Evolutionary conservation across 2,113 vertebrate genomes (phyloP), one percentile per base, ranked within the genome.

Genomic region (Zeus faber): DNA sequence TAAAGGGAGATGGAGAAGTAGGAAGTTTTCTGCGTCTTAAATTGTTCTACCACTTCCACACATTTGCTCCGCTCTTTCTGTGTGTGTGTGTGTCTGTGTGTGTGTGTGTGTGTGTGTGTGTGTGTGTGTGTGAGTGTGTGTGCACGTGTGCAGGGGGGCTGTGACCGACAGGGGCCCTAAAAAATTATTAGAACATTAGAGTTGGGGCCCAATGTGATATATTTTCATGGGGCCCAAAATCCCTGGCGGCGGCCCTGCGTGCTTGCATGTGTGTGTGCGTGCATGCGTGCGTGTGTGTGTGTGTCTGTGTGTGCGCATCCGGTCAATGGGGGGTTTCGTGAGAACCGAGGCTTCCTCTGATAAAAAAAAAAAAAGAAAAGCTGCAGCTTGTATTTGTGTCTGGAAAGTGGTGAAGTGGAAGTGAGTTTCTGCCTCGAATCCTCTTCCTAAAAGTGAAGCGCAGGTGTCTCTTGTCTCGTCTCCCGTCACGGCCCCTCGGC

Each of bases 11-110:
- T 1, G 18, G 25, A 56, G 41, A 14, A 18, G 6, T 8, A 23
- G 27, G 35, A 11, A 49, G 7, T 10, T 22, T 55, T 1, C 22
- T 37, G 26, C 49, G 18, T 51, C 45, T 17, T 5, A 6, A 29
- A 26, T 9, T 8, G 50, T 56, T 45, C 17, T 47, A 23, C 23
- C 22, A 64, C 55, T 62, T 74, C 52, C 16, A n/a, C 24, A 43
- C 23, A 69, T 54, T 39, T n/a, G 14, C 37, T 16, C 37, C 54
- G 1, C 25, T 11, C 51, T 41, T 23, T 10, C 9, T 29, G 7
- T 41, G 4, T 20, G 21, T 47, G 8, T 14, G 44, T 44, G 17
- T 46, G 39, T 41, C 3, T 41, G 39, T 10, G 41, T 7, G 41
- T 20, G 18, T 20, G 17, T 44, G 17, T 44, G 17, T 18, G 17